These are phyloP conservation scores for Phaonia tiefii DNA, from an alignment of 2,888 invertebrate genomes.

Conservation along the genomic window DNA sequence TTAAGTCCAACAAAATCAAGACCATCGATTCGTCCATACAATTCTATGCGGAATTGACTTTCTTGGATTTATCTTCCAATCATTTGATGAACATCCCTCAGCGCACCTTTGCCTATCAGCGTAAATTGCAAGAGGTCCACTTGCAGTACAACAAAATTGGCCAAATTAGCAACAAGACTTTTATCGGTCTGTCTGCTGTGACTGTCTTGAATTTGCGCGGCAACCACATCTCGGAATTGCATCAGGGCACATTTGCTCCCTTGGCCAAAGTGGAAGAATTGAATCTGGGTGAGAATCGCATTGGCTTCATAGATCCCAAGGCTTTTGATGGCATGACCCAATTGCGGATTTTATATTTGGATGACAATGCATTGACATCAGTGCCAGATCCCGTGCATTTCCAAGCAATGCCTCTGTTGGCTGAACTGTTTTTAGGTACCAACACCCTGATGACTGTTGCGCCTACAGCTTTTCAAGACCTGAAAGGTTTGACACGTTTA, in stretches of 20 bases:
- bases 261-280: constrained; percentile 90
- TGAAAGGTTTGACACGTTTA: constrained; percentile 88
- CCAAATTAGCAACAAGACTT: constrained; percentile 89
- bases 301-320: constrained; percentile 88
- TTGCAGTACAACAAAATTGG: constrained; percentile 93
- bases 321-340: constrained; percentile 89
- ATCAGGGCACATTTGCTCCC: constrained; percentile 87
- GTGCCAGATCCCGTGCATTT: constrained; percentile 88
- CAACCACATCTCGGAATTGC: constrained; percentile 90
- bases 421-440: constrained; percentile 92
- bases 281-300: constrained; percentile 92
- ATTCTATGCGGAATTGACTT: constrained; percentile 92
- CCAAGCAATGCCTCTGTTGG: constrained; percentile 87
- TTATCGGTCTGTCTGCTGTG: constrained; percentile 88
- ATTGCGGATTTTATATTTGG: constrained; percentile 89
- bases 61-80: constrained; percentile 91
- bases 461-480: constrained; percentile 89
- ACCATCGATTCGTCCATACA: constrained; percentile 94
- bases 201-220: constrained; percentile 91
- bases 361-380: constrained; percentile 90
- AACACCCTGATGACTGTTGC: constrained; percentile 89
- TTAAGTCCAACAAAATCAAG: constrained; percentile 92
- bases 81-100: constrained; percentile 91
- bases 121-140: constrained; percentile 90
- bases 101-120: constrained; percentile 90